phyloP scores from a whole-genome alignment of 2,797 vertebrate species.

The Etheostoma nigrum region DNA sequence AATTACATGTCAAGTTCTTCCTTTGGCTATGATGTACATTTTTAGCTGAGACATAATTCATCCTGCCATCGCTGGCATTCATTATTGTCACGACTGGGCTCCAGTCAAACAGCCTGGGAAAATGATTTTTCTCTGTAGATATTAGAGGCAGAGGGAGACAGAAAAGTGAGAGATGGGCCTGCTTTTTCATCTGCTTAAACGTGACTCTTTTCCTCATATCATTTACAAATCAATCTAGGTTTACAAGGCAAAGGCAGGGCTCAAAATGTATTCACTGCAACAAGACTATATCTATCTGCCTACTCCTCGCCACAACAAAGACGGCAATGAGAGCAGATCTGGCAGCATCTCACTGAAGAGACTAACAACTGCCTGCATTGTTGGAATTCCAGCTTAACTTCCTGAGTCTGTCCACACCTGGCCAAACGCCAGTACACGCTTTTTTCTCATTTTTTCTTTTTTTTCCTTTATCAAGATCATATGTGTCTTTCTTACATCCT shows the following conservation, averaged over 20 bases:
- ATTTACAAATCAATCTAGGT: conserved; percentile 31
- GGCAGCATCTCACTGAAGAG: conserved; percentile 73
- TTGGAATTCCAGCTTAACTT: conserved; percentile 86
- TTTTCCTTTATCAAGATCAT: conserved; percentile 75
- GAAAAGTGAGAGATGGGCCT: conserved; percentile 2
- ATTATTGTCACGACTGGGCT: conserved; percentile 69
- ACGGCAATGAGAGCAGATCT: conserved; percentile 62
- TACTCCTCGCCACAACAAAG: conserved; percentile 63
- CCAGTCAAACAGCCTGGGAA: conserved; percentile 64
- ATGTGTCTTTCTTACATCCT: conserved; percentile 29
- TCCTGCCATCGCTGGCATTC: conserved; percentile 66
- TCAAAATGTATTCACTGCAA: conserved; percentile 49
- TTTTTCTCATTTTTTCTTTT: conserved; percentile 61
- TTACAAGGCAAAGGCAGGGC: conserved; percentile 33
- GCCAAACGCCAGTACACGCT: conserved; percentile 74
- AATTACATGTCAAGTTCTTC: conserved; percentile 77
- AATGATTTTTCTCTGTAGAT: conserved; percentile 59
- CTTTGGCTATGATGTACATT: conserved; percentile 72
- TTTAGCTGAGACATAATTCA: conserved; percentile 76
- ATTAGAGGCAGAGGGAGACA: conserved; percentile 16
- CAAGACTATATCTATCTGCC: conserved; percentile 49
- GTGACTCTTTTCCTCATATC: conserved; percentile 30
- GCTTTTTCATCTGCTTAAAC: conserved; percentile 27
- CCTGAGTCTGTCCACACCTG: conserved; percentile 83
- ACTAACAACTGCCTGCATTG: conserved; percentile 83